Conservation (phyloP, 2,888 invertebrate species). For the Sesamia inferens region DNA sequence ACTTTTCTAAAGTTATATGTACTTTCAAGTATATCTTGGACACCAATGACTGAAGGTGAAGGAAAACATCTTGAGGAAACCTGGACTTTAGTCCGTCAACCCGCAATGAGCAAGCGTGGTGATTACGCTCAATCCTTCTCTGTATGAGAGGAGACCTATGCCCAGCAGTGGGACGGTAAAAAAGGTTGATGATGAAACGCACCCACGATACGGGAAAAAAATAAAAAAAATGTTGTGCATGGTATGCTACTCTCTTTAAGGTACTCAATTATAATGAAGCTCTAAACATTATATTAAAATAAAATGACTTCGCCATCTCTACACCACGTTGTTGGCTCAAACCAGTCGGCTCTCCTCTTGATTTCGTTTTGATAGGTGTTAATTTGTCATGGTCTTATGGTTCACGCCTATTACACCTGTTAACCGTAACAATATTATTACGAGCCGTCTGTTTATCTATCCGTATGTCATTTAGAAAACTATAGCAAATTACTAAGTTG, state of each 20-base stretch:
- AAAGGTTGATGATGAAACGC: too few species aligned
- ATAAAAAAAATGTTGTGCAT: background rate
- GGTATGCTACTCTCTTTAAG: background rate
- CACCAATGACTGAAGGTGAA: too few species aligned
- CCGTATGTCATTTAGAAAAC: slow-evolving; percentile 58
- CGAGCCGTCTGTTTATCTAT: slow-evolving; percentile 59
- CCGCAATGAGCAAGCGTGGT: too few species aligned
- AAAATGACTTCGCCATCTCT: slow-evolving; percentile 27
- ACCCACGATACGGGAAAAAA: too few species aligned
- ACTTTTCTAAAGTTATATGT: too few species aligned
- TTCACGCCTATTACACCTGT: slow-evolving; percentile 67
- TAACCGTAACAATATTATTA: slow-evolving; percentile 67
- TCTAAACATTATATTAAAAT: background rate
- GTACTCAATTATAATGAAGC: background rate
- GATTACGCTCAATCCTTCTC: too few species aligned
- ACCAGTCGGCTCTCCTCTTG: slow-evolving; percentile 71
- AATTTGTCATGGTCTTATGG: slow-evolving; percentile 80
- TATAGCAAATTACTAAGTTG: slow-evolving; percentile 62
- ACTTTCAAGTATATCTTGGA: too few species aligned
- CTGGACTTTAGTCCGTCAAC: too few species aligned
- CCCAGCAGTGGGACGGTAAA: too few species aligned
- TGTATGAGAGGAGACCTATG: too few species aligned
- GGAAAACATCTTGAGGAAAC: too few species aligned
- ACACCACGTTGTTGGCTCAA: slow-evolving; percentile 63
- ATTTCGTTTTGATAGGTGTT: slow-evolving; percentile 86